Evolutionary conservation across 1,140 invertebrate species (phyloP).

Genomic region (Drosophila carrolli): DNA sequence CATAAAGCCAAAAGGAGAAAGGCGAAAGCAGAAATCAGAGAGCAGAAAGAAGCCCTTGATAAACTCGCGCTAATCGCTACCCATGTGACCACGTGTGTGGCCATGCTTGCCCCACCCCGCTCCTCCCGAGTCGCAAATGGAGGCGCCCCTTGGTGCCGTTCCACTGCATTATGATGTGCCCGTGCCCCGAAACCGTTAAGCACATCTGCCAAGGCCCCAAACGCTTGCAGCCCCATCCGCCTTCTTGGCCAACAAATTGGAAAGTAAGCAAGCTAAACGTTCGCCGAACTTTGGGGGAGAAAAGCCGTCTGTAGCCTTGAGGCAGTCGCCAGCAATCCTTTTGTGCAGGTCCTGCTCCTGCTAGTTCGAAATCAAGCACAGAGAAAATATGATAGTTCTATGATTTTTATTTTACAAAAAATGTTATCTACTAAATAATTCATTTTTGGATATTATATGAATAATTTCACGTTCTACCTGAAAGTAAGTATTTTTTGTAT

Average conservation of each 20-base stretch:
- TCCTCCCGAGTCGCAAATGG: constrained; percentile 6
- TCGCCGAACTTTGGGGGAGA: constrained; percentile 49
- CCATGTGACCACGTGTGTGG: constrained; percentile 18
- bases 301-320: constrained; percentile 64
- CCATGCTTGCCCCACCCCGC: constrained; percentile 39
- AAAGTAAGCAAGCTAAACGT: constrained; percentile 79
- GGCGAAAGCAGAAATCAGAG: not conserved
- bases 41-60: constrained; percentile 11
- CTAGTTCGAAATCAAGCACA: too few relatives aligned
- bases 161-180: constrained; percentile 55
- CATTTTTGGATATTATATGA: too few relatives aligned
- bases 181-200: constrained; percentile 44
- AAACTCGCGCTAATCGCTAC: constrained; percentile 57
- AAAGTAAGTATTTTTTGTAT: too few relatives aligned
- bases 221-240: not conserved
- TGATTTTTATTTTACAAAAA: not conserved
- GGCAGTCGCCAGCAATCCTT: constrained; percentile 55
- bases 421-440: too few relatives aligned
- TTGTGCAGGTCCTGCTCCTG: constrained; percentile 34
- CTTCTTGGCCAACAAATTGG: constrained; percentile 50
- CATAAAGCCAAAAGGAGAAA: not conserved
- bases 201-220: constrained; percentile 39
- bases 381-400: too few relatives aligned
- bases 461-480: too few relatives aligned
- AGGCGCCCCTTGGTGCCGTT: constrained; percentile 50